A percentile compares a stretch with the other conserved stretches of the same genome.
These are phyloP conservation scores for Neria commutata DNA, from an alignment of 2,888 invertebrate genomes.

Conservation along the genomic window DNA sequence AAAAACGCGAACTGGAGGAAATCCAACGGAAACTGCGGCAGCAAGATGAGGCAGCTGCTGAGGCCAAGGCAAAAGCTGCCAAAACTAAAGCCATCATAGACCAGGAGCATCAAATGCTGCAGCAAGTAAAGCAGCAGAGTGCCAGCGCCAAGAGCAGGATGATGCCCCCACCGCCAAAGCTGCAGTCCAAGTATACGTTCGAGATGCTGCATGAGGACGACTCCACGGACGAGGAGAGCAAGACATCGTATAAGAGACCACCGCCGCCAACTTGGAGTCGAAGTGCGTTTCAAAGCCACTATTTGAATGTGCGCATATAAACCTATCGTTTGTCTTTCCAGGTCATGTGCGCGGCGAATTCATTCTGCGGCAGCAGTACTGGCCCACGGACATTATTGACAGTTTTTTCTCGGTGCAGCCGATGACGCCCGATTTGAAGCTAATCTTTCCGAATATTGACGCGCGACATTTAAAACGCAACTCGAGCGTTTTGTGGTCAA, in stretches of 20 bases:
- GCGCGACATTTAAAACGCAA: conserved; percentile 70
- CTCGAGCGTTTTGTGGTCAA: conserved; percentile 77
- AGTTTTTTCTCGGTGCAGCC: conserved; percentile 68
- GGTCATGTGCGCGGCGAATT: conserved; percentile 61
- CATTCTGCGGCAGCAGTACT: conserved; percentile 63
- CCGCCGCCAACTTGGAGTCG: conserved; percentile 62
- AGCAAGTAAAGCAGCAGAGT: conserved; percentile 44
- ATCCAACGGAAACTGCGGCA: conserved; percentile 51
- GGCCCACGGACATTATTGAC: conserved; percentile 63
- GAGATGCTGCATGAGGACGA: conserved; percentile 61
- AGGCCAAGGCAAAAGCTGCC: conserved; percentile 35
- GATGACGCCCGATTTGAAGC: conserved; percentile 70
- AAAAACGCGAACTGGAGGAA: conserved; percentile 55
- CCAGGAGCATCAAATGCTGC: conserved; percentile 50
- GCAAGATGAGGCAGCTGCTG: conserved; percentile 48
- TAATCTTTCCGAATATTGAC: conserved; percentile 73
- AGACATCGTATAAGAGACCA: conserved; percentile 50
- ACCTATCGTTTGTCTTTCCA: conserved; percentile 14
- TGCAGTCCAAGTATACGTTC: conserved; percentile 53
- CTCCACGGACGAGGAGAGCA: conserved; percentile 61
- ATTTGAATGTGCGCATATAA: background rate
- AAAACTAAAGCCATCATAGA: conserved; percentile 41
- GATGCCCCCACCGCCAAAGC: conserved; percentile 48
- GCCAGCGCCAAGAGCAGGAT: conserved; percentile 32
- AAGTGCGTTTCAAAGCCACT: conserved; percentile 48